Evolutionary conservation across 2,888 invertebrate species (phyloP), one percentile per base, ranked within the genome.

Genomic region (Pteria penguin): DNA sequence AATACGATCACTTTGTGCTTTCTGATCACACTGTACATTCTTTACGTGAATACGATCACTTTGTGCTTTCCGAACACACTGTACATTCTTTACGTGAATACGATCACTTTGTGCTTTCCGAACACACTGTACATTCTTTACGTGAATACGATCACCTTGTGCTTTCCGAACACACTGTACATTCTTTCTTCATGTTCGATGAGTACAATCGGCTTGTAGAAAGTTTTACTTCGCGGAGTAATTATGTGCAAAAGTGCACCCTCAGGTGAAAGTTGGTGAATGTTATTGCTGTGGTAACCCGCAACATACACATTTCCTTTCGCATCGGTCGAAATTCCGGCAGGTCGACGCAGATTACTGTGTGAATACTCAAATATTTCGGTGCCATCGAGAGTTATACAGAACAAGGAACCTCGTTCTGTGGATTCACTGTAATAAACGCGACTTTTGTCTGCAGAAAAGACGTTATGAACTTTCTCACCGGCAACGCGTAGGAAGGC

Each of bases 231-330:
- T 55, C 67, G 58, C 3, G 74, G 74, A 8, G 63, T 33, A 27
- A 74, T 68, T 2, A 74, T 63, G 32, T 74, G 68, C 26, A 74
- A n/a, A n/a, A 74, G 45, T n/a, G 33, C 61, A 26, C 62, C 74
- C n/a, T 74, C 74, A 4, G 74, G 62, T 31, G 60, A 62, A 4
- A 74, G n/a, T 18, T 62, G 68, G 29, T 74, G 74, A 24, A 74
- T 68, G 54, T 74, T 74, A 36, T 74, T 74, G 32, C 68, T 68
- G 54, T 74, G 68, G 36, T 68, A 68, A 26, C 74, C 74, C 31
- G 61, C 60, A 22, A 74, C 74, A 29, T 62, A 74, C 8, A 74
- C 74, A 24, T 74, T 61, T 2, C 74, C 74, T 33, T 61, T 74
- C 3, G 68, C 29, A 33, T 74, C 74, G 2, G 68, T 62, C 8